Evolutionary conservation across 1,140 invertebrate species (phyloP).

Genomic region (Scaptomyza pallida): DNA sequence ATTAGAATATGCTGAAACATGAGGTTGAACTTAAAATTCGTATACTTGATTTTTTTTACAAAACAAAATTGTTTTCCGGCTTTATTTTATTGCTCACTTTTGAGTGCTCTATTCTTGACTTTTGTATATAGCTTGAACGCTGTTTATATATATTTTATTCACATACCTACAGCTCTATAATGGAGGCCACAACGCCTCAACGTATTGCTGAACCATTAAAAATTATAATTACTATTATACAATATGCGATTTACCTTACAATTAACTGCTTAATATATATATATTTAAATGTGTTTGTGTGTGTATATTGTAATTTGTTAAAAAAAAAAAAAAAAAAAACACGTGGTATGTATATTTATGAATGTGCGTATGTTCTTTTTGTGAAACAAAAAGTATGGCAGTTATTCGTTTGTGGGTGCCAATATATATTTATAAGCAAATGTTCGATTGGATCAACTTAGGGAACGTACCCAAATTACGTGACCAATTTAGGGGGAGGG

Average conservation of each 20-base stretch:
- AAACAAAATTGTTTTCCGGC: neutral
- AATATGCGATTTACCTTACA: slow-evolving; percentile 41
- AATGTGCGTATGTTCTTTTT: slow-evolving; percentile 49
- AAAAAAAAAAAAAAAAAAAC: slow-evolving; percentile 44
- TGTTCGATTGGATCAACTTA: slow-evolving; percentile 23
- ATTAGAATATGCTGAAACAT: no score
- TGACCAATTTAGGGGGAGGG: no score
- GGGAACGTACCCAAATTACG: no score
- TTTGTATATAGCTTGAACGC: slow-evolving; percentile 16
- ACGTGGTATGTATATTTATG: slow-evolving; percentile 46
- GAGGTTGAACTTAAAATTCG: no score
- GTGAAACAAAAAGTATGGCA: slow-evolving; percentile 19
- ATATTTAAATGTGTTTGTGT: neutral
- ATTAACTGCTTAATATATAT: slow-evolving; percentile 38
- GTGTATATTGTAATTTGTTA: slow-evolving; percentile 41
- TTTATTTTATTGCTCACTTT: slow-evolving; percentile 8
- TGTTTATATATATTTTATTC: slow-evolving; percentile 1
- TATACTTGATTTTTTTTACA: no score
- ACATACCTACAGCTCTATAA: slow-evolving; percentile 1
- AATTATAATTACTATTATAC: slow-evolving; percentile 38
- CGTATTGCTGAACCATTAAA: slow-evolving; percentile 9
- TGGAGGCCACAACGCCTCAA: neutral
- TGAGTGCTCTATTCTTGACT: slow-evolving; percentile 25
- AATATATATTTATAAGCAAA: slow-evolving; percentile 28
- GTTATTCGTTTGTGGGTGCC: slow-evolving; percentile 15